Evolutionary conservation across 2,888 invertebrate genomes (phyloP).

Genomic region (Lydus trimaculatus): DNA sequence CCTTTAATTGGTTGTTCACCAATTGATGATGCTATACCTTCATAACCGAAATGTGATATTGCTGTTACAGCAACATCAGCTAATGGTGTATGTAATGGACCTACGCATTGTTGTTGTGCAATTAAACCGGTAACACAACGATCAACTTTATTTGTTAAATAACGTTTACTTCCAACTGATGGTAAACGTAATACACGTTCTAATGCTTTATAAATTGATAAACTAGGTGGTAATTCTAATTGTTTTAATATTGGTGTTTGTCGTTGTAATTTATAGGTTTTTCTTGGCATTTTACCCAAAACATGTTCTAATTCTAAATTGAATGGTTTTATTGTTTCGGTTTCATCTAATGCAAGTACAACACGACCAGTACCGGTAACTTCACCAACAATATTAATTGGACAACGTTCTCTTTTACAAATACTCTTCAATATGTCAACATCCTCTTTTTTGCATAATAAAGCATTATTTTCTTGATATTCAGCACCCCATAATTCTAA

Average conservation of each 20-base stretch:
- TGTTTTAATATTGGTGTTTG: conserved; percentile 45
- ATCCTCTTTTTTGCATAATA: conserved; percentile 77
- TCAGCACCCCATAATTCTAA: conserved; percentile 98
- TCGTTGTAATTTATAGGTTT: conserved; percentile 66
- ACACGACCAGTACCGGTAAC: conserved; percentile 86
- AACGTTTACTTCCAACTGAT: conserved; percentile 93
- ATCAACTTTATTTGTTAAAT: conserved; percentile 94
- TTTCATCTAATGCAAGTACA: conserved; percentile 71
- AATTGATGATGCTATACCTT: conserved; percentile 93
- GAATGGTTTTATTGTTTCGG: conserved; percentile 72
- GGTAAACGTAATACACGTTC: conserved; percentile 85
- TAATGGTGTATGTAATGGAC: conserved; percentile 94
- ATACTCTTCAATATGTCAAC: conserved; percentile 71
- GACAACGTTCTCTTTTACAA: conserved; percentile 88
- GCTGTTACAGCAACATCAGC: conserved; percentile 94
- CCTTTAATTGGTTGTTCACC: conserved; percentile 98
- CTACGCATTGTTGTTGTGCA: conserved; percentile 98
- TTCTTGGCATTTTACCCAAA: conserved; percentile 81
- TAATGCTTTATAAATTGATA: conserved; percentile 72
- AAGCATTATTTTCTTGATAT: conserved; percentile 95
- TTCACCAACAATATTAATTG: conserved; percentile 90
- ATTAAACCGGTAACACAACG: conserved; percentile 94
- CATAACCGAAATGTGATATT: conserved; percentile 80
- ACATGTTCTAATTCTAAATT: conserved; percentile 90
- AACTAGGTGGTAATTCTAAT: conserved; percentile 56